Evolutionary conservation across 2,888 invertebrate genomes (phyloP), one percentile per base, ranked within the genome.

Genomic region (Ctena decussata): DNA sequence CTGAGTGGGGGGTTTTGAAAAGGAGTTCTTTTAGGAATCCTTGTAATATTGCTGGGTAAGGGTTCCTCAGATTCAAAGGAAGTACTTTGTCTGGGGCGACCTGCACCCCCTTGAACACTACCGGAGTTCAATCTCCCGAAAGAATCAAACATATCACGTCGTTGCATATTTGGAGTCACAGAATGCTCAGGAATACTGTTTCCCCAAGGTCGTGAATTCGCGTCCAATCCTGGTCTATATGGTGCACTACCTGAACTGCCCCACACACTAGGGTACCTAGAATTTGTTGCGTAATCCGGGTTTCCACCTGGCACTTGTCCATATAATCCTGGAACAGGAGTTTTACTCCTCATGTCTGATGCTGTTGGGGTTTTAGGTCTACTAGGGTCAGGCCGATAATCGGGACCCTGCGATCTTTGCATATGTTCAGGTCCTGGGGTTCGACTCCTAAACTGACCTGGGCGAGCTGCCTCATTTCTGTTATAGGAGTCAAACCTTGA

Each of bases 41-140:
- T 91, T 70, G 92, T 93, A 44, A 94, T 89, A 85, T 93, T 94
- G 83, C 94, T 93, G 6, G 95, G 94, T 37, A 90, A 96, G 24
- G 97, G 97, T 81, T 97, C 97, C 88, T 97, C 97, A 84, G 96
- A 96, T 90, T 97, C 97, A 92, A 97, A 97, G 82, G 97, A 97
- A n/a, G 97, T 97, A 65, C 96, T 97, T 91, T 97, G 97, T 93
- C 91, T 84, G 8, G 91, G 90, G 75, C 93, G 92, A 60, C 92
- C 93, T 65, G 91, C 90, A 78, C 91, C 92, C 79, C 89, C 87
- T 24, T 91, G 91, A 41, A 92, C 91, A 82, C 89, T 87, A 73
- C 57, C 75, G 84, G 81, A 85, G 76, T 78, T 84, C 81, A 84
- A 86, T 30, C 90, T 84, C 18, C 84, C 81, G 74, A 86, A 89